These are phyloP conservation scores for Wasmannia auropunctata DNA, from an alignment of 1,140 invertebrate genomes.

Conservation along the genomic window DNA sequence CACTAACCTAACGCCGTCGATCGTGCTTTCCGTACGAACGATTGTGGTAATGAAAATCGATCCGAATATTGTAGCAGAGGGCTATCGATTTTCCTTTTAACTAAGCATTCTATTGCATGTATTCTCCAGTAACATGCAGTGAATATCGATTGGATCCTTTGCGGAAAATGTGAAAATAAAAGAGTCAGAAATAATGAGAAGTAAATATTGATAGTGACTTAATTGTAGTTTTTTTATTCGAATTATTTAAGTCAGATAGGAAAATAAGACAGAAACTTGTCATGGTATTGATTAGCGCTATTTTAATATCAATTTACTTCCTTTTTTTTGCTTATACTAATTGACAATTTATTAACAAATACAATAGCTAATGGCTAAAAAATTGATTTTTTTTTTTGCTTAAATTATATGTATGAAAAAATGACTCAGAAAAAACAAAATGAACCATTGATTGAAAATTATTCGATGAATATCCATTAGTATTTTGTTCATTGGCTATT, in stretches of 20 bases:
- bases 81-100: background rate
- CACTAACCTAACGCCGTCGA: slow-evolving; percentile 67
- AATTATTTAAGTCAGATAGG: background rate
- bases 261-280: background rate
- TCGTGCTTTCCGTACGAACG: slow-evolving; percentile 17
- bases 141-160: background rate
- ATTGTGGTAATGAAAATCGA: slow-evolving; percentile 32
- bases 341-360: no score
- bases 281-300: background rate
- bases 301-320: background rate
- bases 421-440: no score
- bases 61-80: background rate
- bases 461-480: background rate
- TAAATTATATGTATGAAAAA: background rate
- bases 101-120: background rate
- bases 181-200: background rate
- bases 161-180: background rate
- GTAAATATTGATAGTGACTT: background rate
- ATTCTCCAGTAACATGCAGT: background rate
- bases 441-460: background rate
- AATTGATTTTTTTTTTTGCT: background rate
- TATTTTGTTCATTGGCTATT: background rate
- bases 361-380: no score
- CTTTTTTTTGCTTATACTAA: background rate
- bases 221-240: background rate